These are phyloP conservation scores for Himantopus leucocephalus DNA, from an alignment of 2,113 vertebrate genomes.

Conservation along the genomic window DNA sequence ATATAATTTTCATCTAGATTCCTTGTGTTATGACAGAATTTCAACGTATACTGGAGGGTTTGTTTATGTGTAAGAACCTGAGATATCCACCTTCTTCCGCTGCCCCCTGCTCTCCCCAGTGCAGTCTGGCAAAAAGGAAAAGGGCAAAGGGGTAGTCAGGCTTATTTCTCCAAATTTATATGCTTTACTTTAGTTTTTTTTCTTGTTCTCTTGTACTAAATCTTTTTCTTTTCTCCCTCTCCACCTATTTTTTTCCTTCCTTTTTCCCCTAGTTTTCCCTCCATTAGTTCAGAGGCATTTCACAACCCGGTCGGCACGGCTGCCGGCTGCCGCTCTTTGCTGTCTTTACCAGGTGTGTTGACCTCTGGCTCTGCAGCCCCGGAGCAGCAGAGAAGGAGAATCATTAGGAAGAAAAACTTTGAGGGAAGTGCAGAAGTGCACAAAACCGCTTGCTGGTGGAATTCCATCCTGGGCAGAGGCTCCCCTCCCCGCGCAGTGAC, in stretches of 20 bases:
- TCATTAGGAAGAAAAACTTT: too few relatives aligned
- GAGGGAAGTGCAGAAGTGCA: background rate
- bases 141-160: background rate
- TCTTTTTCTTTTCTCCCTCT: background rate
- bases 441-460: background rate
- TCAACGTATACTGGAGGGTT: background rate
- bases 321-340: background rate
- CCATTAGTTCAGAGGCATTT: accelerated
- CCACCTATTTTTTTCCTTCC: background rate
- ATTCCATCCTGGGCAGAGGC: background rate
- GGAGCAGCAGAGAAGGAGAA: background rate
- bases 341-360: background rate
- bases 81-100: background rate
- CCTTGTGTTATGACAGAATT: background rate
- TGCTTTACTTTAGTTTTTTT: accelerated
- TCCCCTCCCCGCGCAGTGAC: accelerated
- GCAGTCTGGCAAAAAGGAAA: background rate
- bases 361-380: accelerated
- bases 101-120: background rate
- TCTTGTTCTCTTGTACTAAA: background rate
- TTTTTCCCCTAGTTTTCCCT: background rate
- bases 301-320: accelerated
- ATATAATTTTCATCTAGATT: background rate
- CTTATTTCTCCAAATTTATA: too few relatives aligned
- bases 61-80: background rate